Evolutionary conservation across 53 echinoderm and acorn worm genomes (phyloP), one percentile per base, ranked within the genome.

Genomic region (Glandiceps talaboti): DNA sequence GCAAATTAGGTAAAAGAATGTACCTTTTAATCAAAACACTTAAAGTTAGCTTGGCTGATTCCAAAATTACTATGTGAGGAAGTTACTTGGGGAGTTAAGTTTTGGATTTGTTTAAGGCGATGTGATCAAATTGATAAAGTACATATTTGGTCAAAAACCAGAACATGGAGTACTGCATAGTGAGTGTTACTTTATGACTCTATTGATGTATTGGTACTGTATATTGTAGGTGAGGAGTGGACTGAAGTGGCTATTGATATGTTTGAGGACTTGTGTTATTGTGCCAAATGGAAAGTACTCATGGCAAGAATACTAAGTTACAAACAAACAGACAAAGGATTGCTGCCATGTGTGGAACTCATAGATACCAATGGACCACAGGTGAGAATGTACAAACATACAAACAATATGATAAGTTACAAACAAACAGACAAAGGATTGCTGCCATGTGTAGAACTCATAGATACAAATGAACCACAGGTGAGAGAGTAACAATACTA

Each of bases 231-330:
- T 75, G 85, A 87, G 1, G 73, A 86, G 28, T 99, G 93, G 93
- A 76, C 86, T 0, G 91, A 94, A 31, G 91, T 82, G 31, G 91
- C 91, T 0, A 81, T 89, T 12, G 88, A 88, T 74, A 33, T 80
- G 1, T 99, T 99, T 88, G 99, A 99, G 81, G 87, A 93, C 72
- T 85, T 94, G 76, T 88, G 91, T 25, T 77, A 89, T 31, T 88
- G 89, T 74, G 99, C 99, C 1, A 84, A 91, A 76, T 99, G 99
- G 99, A 91, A 86, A 30, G 93, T 92, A 0, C 84, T 99, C 1
- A 91, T 90, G 91, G 99, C 99, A 0, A 87, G 80, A 76, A 91
- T 99, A 31, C 79, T 94, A 14, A 76, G 87, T 31, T 99, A 94
- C 73, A 83, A 92, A 73, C 89, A 83, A 30, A 82, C 84, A 33